Evolutionary conservation across 2,113 vertebrate genomes (phyloP).

Genomic region (Gambusia holbrooki): DNA sequence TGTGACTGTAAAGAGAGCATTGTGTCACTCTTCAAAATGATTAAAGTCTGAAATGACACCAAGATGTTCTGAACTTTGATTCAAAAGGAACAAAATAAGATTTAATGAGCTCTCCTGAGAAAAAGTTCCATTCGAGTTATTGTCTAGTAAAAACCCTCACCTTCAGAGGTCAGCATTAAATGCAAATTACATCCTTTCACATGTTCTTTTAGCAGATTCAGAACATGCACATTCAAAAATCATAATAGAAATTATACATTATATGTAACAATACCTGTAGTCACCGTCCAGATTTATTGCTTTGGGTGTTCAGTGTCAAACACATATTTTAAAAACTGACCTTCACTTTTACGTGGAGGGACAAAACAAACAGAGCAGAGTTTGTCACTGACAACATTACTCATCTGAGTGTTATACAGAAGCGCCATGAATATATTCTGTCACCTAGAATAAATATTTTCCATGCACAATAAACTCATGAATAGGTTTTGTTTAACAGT

Average conservation of each 20-base stretch:
- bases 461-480: background rate
- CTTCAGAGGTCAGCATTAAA: constrained; percentile 38
- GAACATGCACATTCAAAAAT: background rate
- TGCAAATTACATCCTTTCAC: background rate
- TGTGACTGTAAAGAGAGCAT: background rate
- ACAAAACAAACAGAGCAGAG: constrained; percentile 5
- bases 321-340: background rate
- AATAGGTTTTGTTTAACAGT: background rate
- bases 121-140: constrained; percentile 24
- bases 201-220: background rate
- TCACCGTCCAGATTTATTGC: background rate
- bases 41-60: constrained; percentile 29
- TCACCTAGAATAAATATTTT: background rate
- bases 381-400: background rate
- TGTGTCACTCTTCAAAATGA: constrained; percentile 2
- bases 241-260: background rate
- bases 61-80: constrained; percentile 31
- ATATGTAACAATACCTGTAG: background rate
- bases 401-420: constrained; percentile 1
- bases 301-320: background rate
- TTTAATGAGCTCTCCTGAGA: constrained; percentile 71
- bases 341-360: background rate
- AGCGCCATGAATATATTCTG: background rate
- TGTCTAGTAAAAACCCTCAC: constrained; percentile 25
- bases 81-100: constrained; percentile 40